Evolutionary conservation across 1,140 invertebrate genomes (phyloP).

Genomic region (Procambarus virginalis): DNA sequence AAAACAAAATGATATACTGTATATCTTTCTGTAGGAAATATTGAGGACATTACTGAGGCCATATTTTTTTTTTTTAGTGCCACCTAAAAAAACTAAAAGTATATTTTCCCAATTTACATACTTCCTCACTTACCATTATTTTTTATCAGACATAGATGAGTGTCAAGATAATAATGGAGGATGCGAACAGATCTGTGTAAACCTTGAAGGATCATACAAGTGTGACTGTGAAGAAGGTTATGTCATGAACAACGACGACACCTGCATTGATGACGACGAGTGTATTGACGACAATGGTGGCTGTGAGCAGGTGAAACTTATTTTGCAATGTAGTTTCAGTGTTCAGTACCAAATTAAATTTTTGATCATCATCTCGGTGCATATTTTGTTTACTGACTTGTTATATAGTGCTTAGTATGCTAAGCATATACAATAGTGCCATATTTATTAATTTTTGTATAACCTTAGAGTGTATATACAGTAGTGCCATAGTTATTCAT

Average conservation of each 20-base stretch:
- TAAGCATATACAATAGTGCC: no score
- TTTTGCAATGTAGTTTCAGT: background rate
- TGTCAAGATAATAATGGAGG: constrained; percentile 72
- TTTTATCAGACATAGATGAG: constrained; percentile 72
- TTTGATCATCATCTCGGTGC: no score
- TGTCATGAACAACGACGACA: constrained; percentile 60
- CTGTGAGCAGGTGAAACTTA: constrained; percentile 84
- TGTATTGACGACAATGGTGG: constrained; percentile 72
- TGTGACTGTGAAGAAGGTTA: constrained; percentile 74
- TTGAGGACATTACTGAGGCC: background rate
- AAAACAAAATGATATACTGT: background rate
- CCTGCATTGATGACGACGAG: constrained; percentile 74
- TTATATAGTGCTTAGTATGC: no score
- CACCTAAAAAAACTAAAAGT: background rate
- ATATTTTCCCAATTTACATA: background rate
- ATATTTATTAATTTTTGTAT: no score
- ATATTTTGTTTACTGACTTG: no score
- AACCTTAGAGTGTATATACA: no score
- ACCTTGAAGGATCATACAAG: constrained; percentile 73
- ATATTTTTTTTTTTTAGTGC: background rate
- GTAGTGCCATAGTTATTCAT: no score
- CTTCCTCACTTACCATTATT: background rate
- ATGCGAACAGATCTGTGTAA: constrained; percentile 73
- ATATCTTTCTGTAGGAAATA: background rate
- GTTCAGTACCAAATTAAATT: background rate